Percentiles rank a stretch among this genome's conserved stretches.
Evolutionary conservation across 2,113 vertebrate species (phyloP).

Genomic region (Microtus richardsoni): DNA sequence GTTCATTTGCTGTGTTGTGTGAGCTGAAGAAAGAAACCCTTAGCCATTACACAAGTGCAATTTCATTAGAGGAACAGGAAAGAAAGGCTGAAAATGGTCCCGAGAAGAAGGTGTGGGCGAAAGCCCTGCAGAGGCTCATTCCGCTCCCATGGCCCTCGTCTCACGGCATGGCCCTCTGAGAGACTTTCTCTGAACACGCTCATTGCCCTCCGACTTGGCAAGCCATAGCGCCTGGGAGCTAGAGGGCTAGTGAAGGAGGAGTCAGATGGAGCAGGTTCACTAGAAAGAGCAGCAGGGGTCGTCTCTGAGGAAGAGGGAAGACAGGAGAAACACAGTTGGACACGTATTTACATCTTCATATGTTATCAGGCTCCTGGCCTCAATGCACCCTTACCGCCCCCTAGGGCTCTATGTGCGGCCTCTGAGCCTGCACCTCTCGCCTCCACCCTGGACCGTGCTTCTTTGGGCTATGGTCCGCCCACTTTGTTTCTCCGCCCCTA

Average conservation of each 20-base stretch:
- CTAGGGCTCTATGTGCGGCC: not conserved
- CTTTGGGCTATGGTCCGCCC: fast-evolving
- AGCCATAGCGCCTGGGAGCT: not conserved
- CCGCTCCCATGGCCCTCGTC: fast-evolving
- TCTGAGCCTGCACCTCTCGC: not conserved
- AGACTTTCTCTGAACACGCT: not conserved
- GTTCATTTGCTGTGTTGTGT: not conserved
- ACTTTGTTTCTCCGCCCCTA: not conserved
- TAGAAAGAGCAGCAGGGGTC: constrained; percentile 71
- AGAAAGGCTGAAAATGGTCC: not conserved
- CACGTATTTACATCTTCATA: not conserved
- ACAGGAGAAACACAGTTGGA: not conserved
- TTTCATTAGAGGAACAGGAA: constrained; percentile 11
- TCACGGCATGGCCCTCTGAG: not conserved
- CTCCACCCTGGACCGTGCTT: not conserved
- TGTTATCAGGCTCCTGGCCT: not conserved
- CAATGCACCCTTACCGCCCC: fast-evolving
- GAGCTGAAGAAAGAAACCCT: not conserved
- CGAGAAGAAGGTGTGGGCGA: not conserved
- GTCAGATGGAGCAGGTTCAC: not conserved
- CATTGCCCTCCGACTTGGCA: not conserved
- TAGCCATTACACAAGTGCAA: not conserved
- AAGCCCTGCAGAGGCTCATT: fast-evolving
- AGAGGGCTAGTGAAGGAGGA: fast-evolving
- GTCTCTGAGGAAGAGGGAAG: not conserved